These are phyloP conservation scores for Bursaphelenchus okinawaensis DNA, from an alignment of 2,888 invertebrate species.

Conservation along the genomic window DNA sequence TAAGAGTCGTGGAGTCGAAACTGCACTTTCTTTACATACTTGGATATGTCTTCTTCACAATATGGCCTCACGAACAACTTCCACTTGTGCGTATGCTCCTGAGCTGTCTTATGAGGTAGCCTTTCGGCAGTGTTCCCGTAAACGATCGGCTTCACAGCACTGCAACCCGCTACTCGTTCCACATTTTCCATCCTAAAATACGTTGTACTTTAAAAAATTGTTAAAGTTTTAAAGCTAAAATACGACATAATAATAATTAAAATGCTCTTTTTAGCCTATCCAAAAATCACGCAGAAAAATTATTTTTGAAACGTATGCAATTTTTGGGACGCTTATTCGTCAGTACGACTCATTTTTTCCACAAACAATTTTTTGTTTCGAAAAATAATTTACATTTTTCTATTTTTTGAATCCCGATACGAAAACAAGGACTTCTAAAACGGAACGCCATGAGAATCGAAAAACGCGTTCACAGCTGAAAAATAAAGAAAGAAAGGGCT, in stretches of 20 bases:
- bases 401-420: neutral
- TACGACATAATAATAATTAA: no score
- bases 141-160: conserved; percentile 83
- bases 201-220: no score
- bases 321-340: no score
- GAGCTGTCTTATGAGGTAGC: conserved; percentile 19
- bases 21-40: conserved; percentile 48
- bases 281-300: no score
- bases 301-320: no score
- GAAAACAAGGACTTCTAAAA: neutral
- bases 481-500: neutral
- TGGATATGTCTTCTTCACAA: conserved; percentile 61
- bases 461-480: neutral
- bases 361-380: no score
- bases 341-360: no score
- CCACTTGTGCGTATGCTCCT: conserved; percentile 96
- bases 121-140: conserved; percentile 81
- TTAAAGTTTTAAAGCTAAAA: no score
- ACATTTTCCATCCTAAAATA: neutral
- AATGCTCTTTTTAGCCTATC: no score
- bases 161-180: conserved; percentile 6
- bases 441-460: neutral
- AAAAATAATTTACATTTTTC: neutral
- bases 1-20: conserved; percentile 86
- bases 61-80: conserved; percentile 68